Conservation (phyloP, 2,888 invertebrate species). For the Aleiodes testaceus region DNA sequence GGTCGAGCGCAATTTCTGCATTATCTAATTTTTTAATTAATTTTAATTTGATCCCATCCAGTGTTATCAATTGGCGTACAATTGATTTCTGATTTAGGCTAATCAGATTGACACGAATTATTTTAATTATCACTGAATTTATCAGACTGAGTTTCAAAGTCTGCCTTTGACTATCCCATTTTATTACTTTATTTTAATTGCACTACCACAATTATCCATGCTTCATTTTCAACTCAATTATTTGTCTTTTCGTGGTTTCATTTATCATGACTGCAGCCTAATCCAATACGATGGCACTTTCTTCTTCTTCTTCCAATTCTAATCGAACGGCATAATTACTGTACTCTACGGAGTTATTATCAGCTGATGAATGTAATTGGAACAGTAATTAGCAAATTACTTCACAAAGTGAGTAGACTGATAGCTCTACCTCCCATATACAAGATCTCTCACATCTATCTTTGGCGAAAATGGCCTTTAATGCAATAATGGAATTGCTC, state of each 20-base stretch:
- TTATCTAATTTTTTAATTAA: constrained; percentile 66
- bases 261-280: background rate
- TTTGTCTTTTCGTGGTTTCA: background rate
- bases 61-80: background rate
- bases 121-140: background rate
- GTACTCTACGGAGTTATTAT: constrained; percentile 20
- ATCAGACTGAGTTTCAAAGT: background rate
- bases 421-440: constrained; percentile 1
- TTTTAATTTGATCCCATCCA: background rate
- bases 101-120: constrained; percentile 9
- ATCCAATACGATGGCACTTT: background rate
- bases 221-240: background rate
- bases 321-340: constrained; percentile 28
- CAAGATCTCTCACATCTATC: background rate
- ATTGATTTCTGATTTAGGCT: background rate
- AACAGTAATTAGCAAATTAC: constrained; percentile 21
- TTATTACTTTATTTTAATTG: background rate
- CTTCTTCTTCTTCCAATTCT: background rate
- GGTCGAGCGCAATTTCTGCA: constrained; percentile 88
- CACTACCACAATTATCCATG: background rate
- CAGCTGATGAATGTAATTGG: constrained; percentile 8
- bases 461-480: background rate
- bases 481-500: constrained; percentile 19
- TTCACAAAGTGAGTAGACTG: background rate
- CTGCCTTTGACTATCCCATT: background rate